phyloP scores from a whole-genome alignment of 2,797 vertebrate species.

The Anolis apletophallus region DNA sequence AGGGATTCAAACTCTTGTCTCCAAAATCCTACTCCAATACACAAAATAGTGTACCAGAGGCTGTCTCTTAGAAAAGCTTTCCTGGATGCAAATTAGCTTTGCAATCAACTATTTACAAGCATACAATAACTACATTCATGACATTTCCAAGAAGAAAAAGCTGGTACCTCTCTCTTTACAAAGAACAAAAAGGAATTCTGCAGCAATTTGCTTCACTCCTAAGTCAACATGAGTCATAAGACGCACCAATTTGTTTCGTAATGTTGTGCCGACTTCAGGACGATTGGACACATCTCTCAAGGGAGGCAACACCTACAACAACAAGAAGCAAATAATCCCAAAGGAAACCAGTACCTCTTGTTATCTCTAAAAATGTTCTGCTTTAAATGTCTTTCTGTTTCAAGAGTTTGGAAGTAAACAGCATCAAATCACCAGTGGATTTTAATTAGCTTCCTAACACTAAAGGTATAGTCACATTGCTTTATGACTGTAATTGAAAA shows the following conservation, averaged over 20 bases:
- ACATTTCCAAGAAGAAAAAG: constrained; percentile 9
- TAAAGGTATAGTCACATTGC: too few species aligned
- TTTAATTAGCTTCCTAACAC: background rate
- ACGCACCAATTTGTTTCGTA: constrained; percentile 96
- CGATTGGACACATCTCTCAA: constrained; percentile 93
- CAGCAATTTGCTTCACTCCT: constrained; percentile 96
- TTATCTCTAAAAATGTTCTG: background rate
- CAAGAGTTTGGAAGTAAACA: background rate
- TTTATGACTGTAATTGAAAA: background rate
- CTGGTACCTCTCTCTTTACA: constrained; percentile 95
- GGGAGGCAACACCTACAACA: constrained; percentile 91
- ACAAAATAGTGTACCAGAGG: too few species aligned
- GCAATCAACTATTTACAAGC: background rate
- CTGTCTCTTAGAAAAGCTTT: background rate
- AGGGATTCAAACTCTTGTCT: too few species aligned
- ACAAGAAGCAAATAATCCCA: background rate
- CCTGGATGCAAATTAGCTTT: background rate
- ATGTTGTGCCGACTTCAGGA: constrained; percentile 92
- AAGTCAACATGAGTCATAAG: constrained; percentile 98
- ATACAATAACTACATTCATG: background rate
- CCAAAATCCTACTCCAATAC: too few species aligned
- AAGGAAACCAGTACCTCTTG: background rate
- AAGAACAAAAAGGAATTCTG: constrained; percentile 97
- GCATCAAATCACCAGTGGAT: background rate
- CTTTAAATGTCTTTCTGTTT: background rate